Base-by-base conservation (phyloP, 2,888 invertebrate species). In the Plagiodera versicolora region DNA sequence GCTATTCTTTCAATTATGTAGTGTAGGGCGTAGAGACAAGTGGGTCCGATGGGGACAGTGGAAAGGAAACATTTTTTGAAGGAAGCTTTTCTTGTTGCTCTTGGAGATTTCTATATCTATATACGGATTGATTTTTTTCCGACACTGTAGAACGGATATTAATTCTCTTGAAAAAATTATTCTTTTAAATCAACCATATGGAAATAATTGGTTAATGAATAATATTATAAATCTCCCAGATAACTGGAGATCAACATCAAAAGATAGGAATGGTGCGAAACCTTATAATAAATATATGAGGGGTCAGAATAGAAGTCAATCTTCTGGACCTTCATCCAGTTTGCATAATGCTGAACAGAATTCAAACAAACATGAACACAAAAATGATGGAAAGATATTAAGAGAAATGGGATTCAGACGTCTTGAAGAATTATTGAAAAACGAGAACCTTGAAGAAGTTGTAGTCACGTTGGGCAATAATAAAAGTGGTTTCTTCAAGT, bases 351-450 rank as follows among this genome's bases (percentile, higher is more conserved):
- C n/a, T 28, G 4, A 28, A 28, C 28, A 28, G 5, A 2, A 32
- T 32, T 11, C 32, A 32, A 6, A 32, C 32, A 6, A 9, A 10
- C 3, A 39, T 39, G 39, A 11, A 4, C 14, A 39, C 4, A 39
- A 6, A 6, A 24, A 24, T 24, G 24, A 3, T 24, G 6, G 6
- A 24, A 24, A 24, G 24, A 24, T 5, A 24, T n/a, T 49, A 8
- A 32, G 56, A 11, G 44, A 56, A 18, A 61, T 63, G 63, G 53
- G 63, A 14, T 66, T 66, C 48, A 59, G 46, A 56, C 50, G 19
- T 17, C 45, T 63, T 9, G 35, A 66, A 47, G 44, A 57, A 0
- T 18, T 65, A 32, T 16, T 64, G 18, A 53, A 56, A 14, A 58
- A 53, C 10, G 49, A 52, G 11, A 32, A 63, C 32, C 24, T 58